These are phyloP conservation scores for Tridacna gigas DNA, from an alignment of 2,888 invertebrate species.

Conservation along the genomic window DNA sequence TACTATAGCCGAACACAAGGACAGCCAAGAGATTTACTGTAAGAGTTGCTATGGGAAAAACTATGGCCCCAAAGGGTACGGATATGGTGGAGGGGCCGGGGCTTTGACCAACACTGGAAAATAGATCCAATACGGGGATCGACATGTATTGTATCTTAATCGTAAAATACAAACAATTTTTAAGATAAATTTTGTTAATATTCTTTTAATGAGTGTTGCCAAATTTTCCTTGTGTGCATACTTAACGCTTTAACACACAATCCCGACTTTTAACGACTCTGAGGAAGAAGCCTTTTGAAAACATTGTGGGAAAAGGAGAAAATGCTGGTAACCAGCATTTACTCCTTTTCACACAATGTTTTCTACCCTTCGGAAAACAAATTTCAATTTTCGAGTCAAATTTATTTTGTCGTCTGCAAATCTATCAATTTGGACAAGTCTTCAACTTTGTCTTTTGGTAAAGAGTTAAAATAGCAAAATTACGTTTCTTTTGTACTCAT, in stretches of 20 bases:
- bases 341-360: too few relatives aligned
- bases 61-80: constrained; percentile 8
- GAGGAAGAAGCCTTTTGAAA: too few relatives aligned
- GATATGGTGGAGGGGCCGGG: constrained; percentile 1
- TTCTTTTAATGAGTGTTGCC: neutral
- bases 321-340: too few relatives aligned
- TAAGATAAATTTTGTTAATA: neutral
- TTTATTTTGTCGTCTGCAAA: too few relatives aligned
- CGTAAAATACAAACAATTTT: neutral
- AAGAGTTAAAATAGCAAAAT: too few relatives aligned
- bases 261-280: too few relatives aligned
- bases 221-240: neutral
- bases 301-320: too few relatives aligned
- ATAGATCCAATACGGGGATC: neutral
- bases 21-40: neutral
- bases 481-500: neutral
- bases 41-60: neutral
- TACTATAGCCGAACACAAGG: constrained; percentile 2
- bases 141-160: neutral
- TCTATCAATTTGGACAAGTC: too few relatives aligned
- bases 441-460: too few relatives aligned
- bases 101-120: neutral
- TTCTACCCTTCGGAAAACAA: too few relatives aligned
- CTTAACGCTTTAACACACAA: too few relatives aligned
- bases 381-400: too few relatives aligned